A percentile compares a stretch with the other conserved stretches of the same genome.
These are phyloP conservation scores for Hoplostethus atlanticus DNA, from an alignment of 2,797 vertebrate genomes.

Conservation along the genomic window DNA sequence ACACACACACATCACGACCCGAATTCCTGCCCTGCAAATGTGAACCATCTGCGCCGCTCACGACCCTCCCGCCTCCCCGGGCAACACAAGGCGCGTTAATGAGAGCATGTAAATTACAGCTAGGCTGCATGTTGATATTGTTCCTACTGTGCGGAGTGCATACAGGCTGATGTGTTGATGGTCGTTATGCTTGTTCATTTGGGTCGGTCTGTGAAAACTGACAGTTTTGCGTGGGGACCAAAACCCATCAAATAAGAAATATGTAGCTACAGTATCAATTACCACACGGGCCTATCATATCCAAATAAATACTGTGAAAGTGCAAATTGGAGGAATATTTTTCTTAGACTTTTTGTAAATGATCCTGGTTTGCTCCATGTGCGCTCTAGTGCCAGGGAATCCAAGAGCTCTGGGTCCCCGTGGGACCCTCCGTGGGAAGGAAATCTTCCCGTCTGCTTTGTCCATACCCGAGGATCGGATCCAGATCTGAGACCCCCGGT, in stretches of 20 bases:
- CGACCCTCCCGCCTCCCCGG: not conserved
- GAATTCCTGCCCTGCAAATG: constrained; percentile 73
- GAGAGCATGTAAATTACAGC: constrained; percentile 51
- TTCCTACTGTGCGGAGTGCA: constrained; percentile 18
- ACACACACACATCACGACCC: constrained; percentile 53
- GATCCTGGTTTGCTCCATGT: constrained; percentile 21
- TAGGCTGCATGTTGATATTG: constrained; percentile 32
- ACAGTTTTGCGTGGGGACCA: too few species aligned
- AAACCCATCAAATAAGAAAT: not conserved
- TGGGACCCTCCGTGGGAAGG: constrained; percentile 87
- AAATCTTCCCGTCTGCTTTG: constrained; percentile 85
- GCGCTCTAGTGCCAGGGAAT: constrained; percentile 35
- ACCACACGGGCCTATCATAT: not conserved
- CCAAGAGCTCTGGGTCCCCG: constrained; percentile 64
- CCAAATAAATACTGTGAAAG: constrained; percentile 14
- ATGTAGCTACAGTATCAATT: constrained; percentile 8
- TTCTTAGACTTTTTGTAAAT: constrained; percentile 1
- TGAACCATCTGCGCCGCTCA: constrained; percentile 73
- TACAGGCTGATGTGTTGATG: constrained; percentile 29
- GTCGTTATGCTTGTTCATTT: not conserved
- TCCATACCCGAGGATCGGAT: constrained; percentile 76
- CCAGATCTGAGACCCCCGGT: constrained; percentile 77
- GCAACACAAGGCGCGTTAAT: constrained; percentile 50
- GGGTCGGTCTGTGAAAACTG: too few species aligned
- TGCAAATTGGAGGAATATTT: constrained; percentile 4